Conservation (phyloP, 2,888 invertebrate genomes). For the Aethes cnicana region DNA sequence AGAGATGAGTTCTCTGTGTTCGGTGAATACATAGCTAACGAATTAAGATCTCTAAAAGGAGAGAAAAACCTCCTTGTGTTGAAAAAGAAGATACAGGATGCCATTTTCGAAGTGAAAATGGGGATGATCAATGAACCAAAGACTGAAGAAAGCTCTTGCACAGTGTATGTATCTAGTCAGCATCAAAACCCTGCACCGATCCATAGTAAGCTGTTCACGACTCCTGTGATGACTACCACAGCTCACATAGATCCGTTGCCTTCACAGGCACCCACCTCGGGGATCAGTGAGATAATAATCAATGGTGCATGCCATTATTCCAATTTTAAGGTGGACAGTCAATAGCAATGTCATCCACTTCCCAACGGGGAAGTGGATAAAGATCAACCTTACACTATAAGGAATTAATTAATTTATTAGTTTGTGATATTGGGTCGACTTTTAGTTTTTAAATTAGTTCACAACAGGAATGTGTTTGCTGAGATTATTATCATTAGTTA, state of each 20-base stretch:
- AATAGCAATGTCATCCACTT: constrained; percentile 73
- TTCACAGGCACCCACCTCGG: constrained; percentile 57
- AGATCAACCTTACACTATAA: constrained; percentile 46
- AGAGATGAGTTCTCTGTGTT: constrained; percentile 82
- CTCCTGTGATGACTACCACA: constrained; percentile 56
- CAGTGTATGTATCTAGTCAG: constrained; percentile 54
- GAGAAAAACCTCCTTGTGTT: constrained; percentile 80
- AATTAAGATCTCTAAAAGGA: constrained; percentile 79
- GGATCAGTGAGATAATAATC: constrained; percentile 72
- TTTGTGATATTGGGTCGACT: not conserved
- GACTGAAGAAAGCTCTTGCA: constrained; percentile 49
- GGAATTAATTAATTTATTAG: constrained; percentile 37
- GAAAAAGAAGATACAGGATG: constrained; percentile 84
- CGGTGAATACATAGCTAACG: constrained; percentile 84
- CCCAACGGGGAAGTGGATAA: constrained; percentile 65
- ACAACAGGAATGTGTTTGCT: no score
- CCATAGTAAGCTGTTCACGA: constrained; percentile 58
- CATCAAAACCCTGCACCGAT: constrained; percentile 47
- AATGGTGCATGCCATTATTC: constrained; percentile 69
- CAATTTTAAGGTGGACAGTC: constrained; percentile 71
- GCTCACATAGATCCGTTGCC: constrained; percentile 62
- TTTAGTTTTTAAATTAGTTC: no score
- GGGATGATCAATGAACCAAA: constrained; percentile 71
- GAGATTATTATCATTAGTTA: no score
- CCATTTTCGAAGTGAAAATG: constrained; percentile 84